These are phyloP conservation scores for Cephalopholis sonnerati DNA, from an alignment of 2,113 vertebrate species.

Conservation along the genomic window DNA sequence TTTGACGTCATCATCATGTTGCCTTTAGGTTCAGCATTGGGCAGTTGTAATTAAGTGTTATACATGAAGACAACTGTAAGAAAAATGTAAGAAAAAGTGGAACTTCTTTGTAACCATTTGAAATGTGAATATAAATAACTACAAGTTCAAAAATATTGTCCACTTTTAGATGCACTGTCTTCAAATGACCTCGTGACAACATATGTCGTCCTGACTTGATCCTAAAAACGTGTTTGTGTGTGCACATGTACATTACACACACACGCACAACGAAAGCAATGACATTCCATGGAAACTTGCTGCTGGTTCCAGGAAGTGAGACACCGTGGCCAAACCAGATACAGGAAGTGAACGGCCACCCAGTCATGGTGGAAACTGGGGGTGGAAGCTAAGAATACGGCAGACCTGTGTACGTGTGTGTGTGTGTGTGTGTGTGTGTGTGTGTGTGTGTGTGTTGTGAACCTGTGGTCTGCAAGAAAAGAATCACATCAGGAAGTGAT, in stretches of 20 bases:
- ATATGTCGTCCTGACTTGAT: neutral
- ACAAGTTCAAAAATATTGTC: neutral
- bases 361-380: constrained; percentile 75
- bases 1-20: no score
- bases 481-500: constrained; percentile 44
- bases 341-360: constrained; percentile 69
- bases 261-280: neutral
- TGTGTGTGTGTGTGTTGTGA: constrained; percentile 32
- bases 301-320: constrained; percentile 51
- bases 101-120: neutral
- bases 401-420: constrained; percentile 41
- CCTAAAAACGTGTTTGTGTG: neutral
- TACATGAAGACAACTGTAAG: no score
- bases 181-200: neutral
- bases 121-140: neutral
- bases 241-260: neutral
- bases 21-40: no score
- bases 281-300: constrained; percentile 46
- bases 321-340: constrained; percentile 48
- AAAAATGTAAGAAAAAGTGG: neutral
- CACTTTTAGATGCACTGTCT: neutral
- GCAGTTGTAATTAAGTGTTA: no score
- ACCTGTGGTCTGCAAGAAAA: constrained; percentile 28
- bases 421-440: constrained; percentile 14
- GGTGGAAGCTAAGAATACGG: constrained; percentile 71